phyloP scores from a whole-genome alignment of 2,797 vertebrate genomes.

The Danio aesculapii region DNA sequence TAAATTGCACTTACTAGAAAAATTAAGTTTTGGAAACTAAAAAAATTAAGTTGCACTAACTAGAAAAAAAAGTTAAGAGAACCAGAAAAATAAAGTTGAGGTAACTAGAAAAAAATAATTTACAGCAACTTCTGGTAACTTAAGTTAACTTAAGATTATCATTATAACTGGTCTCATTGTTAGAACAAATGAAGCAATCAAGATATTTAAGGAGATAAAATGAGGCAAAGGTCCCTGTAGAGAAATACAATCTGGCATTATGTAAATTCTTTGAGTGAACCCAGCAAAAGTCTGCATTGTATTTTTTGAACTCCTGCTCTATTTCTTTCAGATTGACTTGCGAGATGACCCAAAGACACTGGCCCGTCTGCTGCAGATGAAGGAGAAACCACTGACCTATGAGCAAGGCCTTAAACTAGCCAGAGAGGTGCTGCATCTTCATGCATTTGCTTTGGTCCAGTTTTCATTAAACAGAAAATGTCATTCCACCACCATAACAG shows the following conservation, averaged over 20 bases:
- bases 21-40: too few species aligned
- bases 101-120: too few species aligned
- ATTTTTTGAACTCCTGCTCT: neutral
- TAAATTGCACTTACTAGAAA: too few species aligned
- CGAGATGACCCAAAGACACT: constrained; percentile 90
- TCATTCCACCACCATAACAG: neutral
- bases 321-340: constrained; percentile 82
- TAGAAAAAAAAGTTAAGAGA: too few species aligned
- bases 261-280: neutral
- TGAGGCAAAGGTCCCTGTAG: neutral
- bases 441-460: neutral
- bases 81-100: too few species aligned
- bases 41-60: too few species aligned
- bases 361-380: constrained; percentile 88
- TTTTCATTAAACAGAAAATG: neutral
- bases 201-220: neutral
- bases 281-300: neutral
- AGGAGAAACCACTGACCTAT: constrained; percentile 88
- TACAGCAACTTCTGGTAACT: too few species aligned
- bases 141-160: too few species aligned
- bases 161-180: neutral
- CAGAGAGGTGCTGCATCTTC: constrained; percentile 78
- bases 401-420: constrained; percentile 88
- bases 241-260: neutral
- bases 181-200: neutral